Conservation (phyloP, 1,140 invertebrate species). For the Antheraea pernyi region DNA sequence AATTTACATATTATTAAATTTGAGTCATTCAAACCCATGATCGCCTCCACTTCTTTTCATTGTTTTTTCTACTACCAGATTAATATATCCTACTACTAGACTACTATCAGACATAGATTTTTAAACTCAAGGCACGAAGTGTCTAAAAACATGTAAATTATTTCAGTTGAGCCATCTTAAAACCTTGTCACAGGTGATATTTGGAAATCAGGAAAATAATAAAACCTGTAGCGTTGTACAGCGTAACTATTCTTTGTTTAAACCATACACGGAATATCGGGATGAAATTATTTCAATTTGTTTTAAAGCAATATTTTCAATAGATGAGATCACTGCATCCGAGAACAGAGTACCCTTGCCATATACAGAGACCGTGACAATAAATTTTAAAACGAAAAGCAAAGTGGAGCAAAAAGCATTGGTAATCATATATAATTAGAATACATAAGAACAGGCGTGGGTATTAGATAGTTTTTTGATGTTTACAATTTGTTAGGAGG, state of each 20-base stretch:
- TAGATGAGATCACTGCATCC: neutral
- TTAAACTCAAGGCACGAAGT: too few species aligned
- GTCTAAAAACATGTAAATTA: too few species aligned
- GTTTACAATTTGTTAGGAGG: neutral
- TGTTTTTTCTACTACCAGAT: too few species aligned
- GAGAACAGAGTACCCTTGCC: neutral
- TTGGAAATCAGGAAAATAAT: neutral
- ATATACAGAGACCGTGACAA: neutral
- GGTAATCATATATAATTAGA: neutral
- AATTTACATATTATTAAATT: too few species aligned
- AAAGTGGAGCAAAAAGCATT: neutral
- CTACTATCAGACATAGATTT: too few species aligned
- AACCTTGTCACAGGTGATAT: too few species aligned
- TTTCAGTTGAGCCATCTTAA: too few species aligned
- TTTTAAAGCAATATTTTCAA: neutral
- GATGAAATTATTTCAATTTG: neutral
- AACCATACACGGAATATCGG: neutral
- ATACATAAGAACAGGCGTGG: neutral
- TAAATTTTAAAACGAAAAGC: constrained; percentile 2
- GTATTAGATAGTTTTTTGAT: neutral
- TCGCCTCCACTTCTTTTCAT: too few species aligned
- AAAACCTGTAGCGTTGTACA: neutral
- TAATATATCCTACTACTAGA: too few species aligned
- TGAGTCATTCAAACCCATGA: too few species aligned
- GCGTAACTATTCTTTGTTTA: constrained; percentile 6